phyloP scores from a whole-genome alignment of 2,888 invertebrate genomes.

The Scelioninae gen. 1 region DNA sequence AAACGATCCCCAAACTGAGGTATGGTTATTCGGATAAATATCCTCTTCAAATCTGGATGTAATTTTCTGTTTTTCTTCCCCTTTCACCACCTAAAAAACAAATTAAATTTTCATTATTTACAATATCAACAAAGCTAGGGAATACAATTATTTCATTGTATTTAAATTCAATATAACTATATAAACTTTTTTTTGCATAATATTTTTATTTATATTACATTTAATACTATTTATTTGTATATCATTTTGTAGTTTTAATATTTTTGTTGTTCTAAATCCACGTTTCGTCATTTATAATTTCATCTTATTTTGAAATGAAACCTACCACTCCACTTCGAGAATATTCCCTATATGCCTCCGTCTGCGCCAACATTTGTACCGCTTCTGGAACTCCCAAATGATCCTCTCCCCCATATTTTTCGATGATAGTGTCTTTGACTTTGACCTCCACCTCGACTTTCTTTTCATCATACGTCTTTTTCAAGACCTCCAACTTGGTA shows the following conservation, averaged over 20 bases:
- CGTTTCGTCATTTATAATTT: too few species aligned
- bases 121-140: too few species aligned
- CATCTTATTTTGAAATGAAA: too few species aligned
- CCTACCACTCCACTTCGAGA: slow-evolving; percentile 47
- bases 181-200: too few species aligned
- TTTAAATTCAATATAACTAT: too few species aligned
- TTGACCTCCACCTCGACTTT: slow-evolving; percentile 95
- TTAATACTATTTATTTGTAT: too few species aligned
- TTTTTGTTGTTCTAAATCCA: too few species aligned
- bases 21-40: slow-evolving; percentile 95
- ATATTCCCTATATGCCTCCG: slow-evolving; percentile 96
- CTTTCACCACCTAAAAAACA: slow-evolving; percentile 86
- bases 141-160: too few species aligned
- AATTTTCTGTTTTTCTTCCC: slow-evolving; percentile 94
- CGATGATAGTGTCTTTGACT: slow-evolving; percentile 93
- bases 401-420: slow-evolving; percentile 97
- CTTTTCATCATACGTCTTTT: slow-evolving; percentile 94
- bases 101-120: background rate
- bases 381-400: slow-evolving; percentile 23
- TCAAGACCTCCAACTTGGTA: slow-evolving; percentile 96
- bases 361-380: slow-evolving; percentile 89
- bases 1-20: slow-evolving; percentile 97
- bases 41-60: slow-evolving; percentile 97
- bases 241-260: too few species aligned
- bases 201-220: too few species aligned